phyloP scores from a whole-genome alignment of 2,797 vertebrate genomes.

The Podargus strigoides region DNA sequence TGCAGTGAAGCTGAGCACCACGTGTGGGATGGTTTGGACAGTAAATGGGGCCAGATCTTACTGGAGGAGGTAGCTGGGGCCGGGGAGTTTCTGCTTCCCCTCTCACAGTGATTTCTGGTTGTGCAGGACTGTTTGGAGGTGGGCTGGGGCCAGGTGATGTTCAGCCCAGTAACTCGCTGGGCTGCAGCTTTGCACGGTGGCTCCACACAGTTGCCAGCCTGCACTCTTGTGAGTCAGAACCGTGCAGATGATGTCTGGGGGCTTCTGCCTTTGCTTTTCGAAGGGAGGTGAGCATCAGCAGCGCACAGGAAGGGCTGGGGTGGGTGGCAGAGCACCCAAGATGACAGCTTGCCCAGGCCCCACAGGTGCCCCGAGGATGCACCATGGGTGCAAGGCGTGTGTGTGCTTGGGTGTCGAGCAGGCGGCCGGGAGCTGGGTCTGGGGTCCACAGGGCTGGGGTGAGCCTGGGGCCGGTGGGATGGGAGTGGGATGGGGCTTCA shows the following conservation, averaged over 20 bases:
- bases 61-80: background rate
- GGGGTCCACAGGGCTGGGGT: background rate
- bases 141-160: background rate
- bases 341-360: background rate
- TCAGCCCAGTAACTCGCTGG: background rate
- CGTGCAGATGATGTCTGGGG: too few species aligned
- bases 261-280: background rate
- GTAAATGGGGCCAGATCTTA: background rate
- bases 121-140: background rate
- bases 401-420: background rate
- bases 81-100: background rate
- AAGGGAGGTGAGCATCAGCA: background rate
- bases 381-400: background rate
- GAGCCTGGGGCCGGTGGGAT: background rate
- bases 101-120: background rate
- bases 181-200: background rate
- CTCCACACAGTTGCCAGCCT: background rate
- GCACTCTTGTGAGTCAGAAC: fast-evolving
- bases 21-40: background rate
- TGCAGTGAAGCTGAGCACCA: background rate
- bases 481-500: background rate
- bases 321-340: background rate
- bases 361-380: background rate
- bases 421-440: background rate
- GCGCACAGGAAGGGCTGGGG: background rate